Percentiles rank a stretch among this genome's conserved stretches.
phyloP scores from a whole-genome alignment of 2,113 vertebrate genomes.

The Dascyllus trimaculatus region DNA sequence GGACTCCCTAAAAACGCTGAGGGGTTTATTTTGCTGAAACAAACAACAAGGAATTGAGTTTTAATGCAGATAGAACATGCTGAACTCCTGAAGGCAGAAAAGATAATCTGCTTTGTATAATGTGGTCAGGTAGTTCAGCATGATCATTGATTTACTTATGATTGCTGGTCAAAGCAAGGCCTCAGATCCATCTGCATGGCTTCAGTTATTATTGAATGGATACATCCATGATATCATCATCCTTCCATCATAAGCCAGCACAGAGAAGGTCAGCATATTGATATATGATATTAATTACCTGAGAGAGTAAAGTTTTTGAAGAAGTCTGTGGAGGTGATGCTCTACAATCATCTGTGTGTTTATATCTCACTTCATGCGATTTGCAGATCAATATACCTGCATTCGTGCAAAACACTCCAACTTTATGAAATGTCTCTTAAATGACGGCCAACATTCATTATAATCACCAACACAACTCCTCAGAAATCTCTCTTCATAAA shows the following conservation, averaged over 20 bases:
- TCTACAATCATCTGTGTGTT: too few relatives aligned
- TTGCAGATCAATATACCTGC: too few relatives aligned
- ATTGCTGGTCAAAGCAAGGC: not conserved
- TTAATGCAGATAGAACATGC: not conserved
- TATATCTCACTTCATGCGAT: too few relatives aligned
- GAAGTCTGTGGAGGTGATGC: too few relatives aligned
- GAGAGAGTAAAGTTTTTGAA: too few relatives aligned
- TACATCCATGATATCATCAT: not conserved
- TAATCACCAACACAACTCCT: not conserved
- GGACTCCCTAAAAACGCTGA: not conserved
- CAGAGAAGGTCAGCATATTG: not conserved
- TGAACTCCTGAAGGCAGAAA: not conserved
- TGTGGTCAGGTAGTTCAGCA: conserved; percentile 19
- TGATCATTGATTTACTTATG: conserved; percentile 15
- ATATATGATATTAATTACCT: not conserved
- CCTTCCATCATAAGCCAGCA: not conserved
- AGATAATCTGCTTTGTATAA: conserved; percentile 5
- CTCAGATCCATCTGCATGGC: not conserved
- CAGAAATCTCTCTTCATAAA: not conserved
- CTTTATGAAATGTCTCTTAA: too few relatives aligned
- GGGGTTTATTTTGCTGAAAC: conserved; percentile 6
- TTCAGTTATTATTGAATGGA: conserved; percentile 14
- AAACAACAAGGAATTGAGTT: conserved; percentile 3
- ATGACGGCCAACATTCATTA: too few relatives aligned
- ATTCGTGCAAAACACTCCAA: too few relatives aligned